Base-by-base conservation (phyloP, 2,113 vertebrate species). In the Panthera tigris region DNA sequence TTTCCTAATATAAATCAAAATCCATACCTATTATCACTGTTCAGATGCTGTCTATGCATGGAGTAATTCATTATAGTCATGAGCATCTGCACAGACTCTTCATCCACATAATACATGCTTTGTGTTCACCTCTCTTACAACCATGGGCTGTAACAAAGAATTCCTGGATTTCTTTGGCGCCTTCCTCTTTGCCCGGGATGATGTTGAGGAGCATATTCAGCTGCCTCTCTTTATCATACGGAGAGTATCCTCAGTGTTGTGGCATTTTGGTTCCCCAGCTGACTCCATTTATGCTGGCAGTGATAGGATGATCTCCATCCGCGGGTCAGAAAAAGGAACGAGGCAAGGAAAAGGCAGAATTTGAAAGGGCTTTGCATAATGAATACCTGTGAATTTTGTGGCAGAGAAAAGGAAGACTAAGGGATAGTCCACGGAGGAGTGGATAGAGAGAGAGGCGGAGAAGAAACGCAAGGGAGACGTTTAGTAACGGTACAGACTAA, bases 71-170 rank as follows among this genome's bases (percentile, higher is more conserved):
- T 57, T 63, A 11, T 78, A 63, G 7, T 81, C 39, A 48, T 1
- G 1, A 9, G 3, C 16, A 36, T 68, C 13, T 52, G 41, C 1
- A n/a, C 0, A 1, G 5, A 68, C 9, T 50, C 14, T 4, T 82
- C 18, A 33, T 50, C 29, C 27, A 23, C 14, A 52, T 39, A 63
- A 80, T 61, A 69, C 13, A 50, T 41, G 33, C 11, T 50, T 18
- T 57, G 16, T 33, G 39, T 9, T 9, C 65, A 4, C 41, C 4
- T 50, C 19, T n/a, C 27, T 7, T 23, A 23, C 7, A 71, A 6
- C 12, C 4, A 3, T 21, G 15, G 4, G 1, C 11, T 31, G 15
- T 7, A 71, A 13, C 33, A 61, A 84, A 89, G 39, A 31, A 81
- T 19, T 4, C 15, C 36, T 48, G 21, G 19, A 9, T 57, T 19